These are phyloP conservation scores for Drosophila tani DNA, from an alignment of 1,140 invertebrate genomes.

Conservation along the genomic window DNA sequence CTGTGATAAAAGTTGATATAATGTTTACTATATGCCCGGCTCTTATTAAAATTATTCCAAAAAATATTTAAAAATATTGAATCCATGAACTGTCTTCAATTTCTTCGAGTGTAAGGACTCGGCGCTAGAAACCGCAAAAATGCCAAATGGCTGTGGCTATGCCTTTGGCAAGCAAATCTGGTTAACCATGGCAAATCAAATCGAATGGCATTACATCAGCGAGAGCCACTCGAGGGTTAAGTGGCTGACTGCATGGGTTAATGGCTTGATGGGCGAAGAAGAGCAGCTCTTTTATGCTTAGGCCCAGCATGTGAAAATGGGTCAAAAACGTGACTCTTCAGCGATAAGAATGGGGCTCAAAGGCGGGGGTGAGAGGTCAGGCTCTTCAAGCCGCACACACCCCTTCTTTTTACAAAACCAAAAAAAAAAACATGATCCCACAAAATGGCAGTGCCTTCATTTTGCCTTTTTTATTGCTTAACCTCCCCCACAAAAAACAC, in stretches of 20 bases:
- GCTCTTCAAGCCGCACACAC: neutral
- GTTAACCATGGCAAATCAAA: slow-evolving; percentile 55
- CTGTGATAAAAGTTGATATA: too few species aligned
- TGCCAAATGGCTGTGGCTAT: slow-evolving; percentile 38
- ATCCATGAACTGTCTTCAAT: neutral
- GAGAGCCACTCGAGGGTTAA: slow-evolving; percentile 54
- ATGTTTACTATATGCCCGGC: too few species aligned
- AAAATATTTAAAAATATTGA: too few species aligned
- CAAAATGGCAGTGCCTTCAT: slow-evolving; percentile 8
- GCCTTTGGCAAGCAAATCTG: slow-evolving; percentile 38
- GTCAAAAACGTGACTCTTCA: slow-evolving; percentile 55
- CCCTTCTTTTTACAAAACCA: neutral
- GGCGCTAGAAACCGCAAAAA: slow-evolving; percentile 38
- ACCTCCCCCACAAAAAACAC: neutral
- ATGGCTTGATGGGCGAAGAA: slow-evolving; percentile 21
- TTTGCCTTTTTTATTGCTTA: slow-evolving; percentile 11
- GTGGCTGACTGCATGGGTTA: slow-evolving; percentile 53
- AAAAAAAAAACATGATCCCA: slow-evolving; percentile 3
- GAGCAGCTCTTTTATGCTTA: slow-evolving; percentile 32
- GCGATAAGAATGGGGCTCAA: slow-evolving; percentile 23
- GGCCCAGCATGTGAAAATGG: slow-evolving; percentile 47
- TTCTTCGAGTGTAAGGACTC: slow-evolving; percentile 18
- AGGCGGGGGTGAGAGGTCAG: slow-evolving; percentile 3
- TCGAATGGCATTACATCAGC: slow-evolving; percentile 56
- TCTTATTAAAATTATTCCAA: too few species aligned